Conservation (phyloP, 2,888 invertebrate genomes). For the Drosophila buzzatii region DNA sequence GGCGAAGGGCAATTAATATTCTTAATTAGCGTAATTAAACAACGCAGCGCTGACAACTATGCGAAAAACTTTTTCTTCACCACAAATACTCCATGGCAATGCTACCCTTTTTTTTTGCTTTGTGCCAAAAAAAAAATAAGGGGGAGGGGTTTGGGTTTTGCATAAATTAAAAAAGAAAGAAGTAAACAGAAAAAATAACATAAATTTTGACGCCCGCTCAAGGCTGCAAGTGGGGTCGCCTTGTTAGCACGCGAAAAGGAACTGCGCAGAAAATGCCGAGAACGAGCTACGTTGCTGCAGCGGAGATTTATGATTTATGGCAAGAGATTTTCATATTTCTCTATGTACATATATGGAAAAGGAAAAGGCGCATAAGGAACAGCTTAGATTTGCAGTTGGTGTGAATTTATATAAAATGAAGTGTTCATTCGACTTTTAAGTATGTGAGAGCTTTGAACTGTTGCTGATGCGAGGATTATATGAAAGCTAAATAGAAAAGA, state of each 20-base stretch:
- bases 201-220: conserved; percentile 76
- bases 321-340: conserved; percentile 33
- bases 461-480: background rate
- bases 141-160: conserved; percentile 27
- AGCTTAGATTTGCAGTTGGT: conserved; percentile 21
- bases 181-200: conserved; percentile 58
- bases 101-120: conserved; percentile 12
- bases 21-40: conserved; percentile 85
- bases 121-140: conserved; percentile 38
- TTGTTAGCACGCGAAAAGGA: conserved; percentile 68
- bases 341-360: background rate
- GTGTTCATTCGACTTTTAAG: conserved; percentile 63
- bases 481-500: background rate
- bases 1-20: conserved; percentile 83
- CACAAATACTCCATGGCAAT: conserved; percentile 36
- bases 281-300: conserved; percentile 48
- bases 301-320: conserved; percentile 78
- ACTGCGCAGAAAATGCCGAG: conserved; percentile 23
- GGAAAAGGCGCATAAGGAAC: conserved; percentile 11
- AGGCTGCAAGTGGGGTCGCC: conserved; percentile 45
- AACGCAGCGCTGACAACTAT: conserved; percentile 83
- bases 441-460: background rate
- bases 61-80: conserved; percentile 77
- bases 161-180: background rate
- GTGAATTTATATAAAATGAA: conserved; percentile 74